phyloP scores from a whole-genome alignment of 2,888 invertebrate species.

The Pseudococcus longispinus region DNA sequence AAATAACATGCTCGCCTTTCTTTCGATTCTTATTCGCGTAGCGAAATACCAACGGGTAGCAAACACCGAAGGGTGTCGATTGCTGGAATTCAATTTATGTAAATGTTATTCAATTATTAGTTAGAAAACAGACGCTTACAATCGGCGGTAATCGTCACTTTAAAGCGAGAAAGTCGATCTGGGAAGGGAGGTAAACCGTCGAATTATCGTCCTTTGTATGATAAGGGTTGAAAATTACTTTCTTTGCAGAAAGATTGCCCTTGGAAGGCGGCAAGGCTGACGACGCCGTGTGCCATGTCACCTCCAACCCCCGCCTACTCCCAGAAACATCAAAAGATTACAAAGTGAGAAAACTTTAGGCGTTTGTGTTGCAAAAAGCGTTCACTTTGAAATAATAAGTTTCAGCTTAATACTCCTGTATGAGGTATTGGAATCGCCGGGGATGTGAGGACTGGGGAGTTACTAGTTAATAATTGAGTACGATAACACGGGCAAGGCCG shows the following conservation, averaged over 20 bases:
- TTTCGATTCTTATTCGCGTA: background rate
- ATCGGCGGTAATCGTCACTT: conserved; percentile 42
- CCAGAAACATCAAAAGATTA: conserved; percentile 19
- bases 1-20: background rate
- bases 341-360: conserved; percentile 29
- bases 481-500: background rate
- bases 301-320: too few species aligned
- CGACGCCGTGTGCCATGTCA: background rate
- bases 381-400: conserved; percentile 38
- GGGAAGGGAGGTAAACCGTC: conserved; percentile 16
- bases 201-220: conserved; percentile 37
- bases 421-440: background rate
- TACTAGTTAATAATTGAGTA: conserved; percentile 5
- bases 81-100: conserved; percentile 40
- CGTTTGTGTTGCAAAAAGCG: conserved; percentile 16
- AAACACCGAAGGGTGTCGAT: conserved; percentile 43
- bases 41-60: background rate
- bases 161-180: conserved; percentile 32
- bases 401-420: background rate
- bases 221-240: conserved; percentile 27
- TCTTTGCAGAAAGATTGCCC: conserved; percentile 32
- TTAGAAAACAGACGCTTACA: conserved; percentile 19
- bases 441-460: background rate
- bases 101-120: conserved; percentile 48
- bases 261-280: conserved; percentile 5